Evolutionary conservation across 2,113 vertebrate species (phyloP), one percentile per base, ranked within the genome.

Genomic region (Pelvicachromis taeniatus): DNA sequence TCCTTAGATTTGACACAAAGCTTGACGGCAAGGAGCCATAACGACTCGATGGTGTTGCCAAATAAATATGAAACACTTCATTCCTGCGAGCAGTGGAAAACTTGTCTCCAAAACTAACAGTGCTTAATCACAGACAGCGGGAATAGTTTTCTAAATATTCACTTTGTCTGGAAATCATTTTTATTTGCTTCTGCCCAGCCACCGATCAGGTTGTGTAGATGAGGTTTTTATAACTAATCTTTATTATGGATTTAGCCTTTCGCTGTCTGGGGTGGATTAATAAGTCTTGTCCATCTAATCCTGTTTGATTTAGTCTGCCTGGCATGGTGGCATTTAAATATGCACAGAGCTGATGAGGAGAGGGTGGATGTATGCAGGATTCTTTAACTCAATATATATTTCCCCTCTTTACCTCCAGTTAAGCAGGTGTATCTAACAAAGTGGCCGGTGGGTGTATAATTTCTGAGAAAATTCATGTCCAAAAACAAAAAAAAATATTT

Each of bases 261-360:
- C 31, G 7, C 23, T 42, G 80, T 90, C 87, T 80, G 59, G 31
- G 38, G 16, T 65, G 77, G 86, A 92, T 91, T 89, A 86, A 87
- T 86, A 61, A 3, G 3, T 68, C 61, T 65, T 81, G 91, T 91
- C 93, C 78, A 40, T 81, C 85, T 92, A 88, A 87, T 88, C 89
- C 89, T 58, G 88, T 91, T 89, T 81, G 89, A 93, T 92, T 91
- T 73, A 52, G 65, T 89, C 87, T 77, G 75, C 40, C 59, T 55
- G 83, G 8, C 13, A 7, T 1, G 6, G 42, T 26, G 40, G 54
- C 52, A 48, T 82, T 56, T 77, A 61, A 73, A 42, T 77, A 7
- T 48, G n/a, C 80, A 59, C 45, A 9, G 52, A 70, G 54, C 45
- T 33, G 21, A 88, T 26, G 78, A 55, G n/a, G n/a, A 42, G 52